Conservation (phyloP, 1,140 invertebrate genomes). For the Phortica variegata region DNA sequence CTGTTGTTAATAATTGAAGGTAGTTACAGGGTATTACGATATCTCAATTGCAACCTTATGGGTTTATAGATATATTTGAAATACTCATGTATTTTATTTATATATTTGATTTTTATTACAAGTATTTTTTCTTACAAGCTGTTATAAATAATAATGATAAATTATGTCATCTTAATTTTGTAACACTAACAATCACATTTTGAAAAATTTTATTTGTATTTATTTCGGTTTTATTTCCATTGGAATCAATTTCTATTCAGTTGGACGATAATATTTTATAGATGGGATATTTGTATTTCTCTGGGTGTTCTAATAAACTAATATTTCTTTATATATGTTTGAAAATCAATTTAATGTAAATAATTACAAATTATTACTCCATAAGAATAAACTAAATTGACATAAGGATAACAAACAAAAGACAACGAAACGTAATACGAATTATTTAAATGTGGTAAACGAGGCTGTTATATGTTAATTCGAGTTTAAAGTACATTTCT, state of each 20-base stretch:
- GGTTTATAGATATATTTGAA: no score
- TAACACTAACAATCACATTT: slow-evolving; percentile 15
- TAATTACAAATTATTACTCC: background rate
- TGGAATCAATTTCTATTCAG: slow-evolving; percentile 32
- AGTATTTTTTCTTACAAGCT: slow-evolving; percentile 1
- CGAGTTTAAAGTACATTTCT: background rate
- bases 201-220: background rate
- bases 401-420: no score
- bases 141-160: background rate
- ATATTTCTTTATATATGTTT: background rate
- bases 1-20: no score
- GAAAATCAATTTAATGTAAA: slow-evolving; percentile 5
- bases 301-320: no score
- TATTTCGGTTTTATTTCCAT: slow-evolving; percentile 39
- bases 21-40: no score
- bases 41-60: no score
- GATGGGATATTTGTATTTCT: background rate
- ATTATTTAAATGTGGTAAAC: background rate
- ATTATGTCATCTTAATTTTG: slow-evolving; percentile 39
- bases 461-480: background rate
- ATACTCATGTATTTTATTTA: slow-evolving; percentile 1
- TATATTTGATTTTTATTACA: slow-evolving; percentile 6
- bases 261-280: slow-evolving; percentile 8
- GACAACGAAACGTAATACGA: background rate
- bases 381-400: no score